Evolutionary conservation across 1,140 invertebrate genomes (phyloP), one percentile per base, ranked within the genome.

Genomic region (Macrocentrus cingulum): DNA sequence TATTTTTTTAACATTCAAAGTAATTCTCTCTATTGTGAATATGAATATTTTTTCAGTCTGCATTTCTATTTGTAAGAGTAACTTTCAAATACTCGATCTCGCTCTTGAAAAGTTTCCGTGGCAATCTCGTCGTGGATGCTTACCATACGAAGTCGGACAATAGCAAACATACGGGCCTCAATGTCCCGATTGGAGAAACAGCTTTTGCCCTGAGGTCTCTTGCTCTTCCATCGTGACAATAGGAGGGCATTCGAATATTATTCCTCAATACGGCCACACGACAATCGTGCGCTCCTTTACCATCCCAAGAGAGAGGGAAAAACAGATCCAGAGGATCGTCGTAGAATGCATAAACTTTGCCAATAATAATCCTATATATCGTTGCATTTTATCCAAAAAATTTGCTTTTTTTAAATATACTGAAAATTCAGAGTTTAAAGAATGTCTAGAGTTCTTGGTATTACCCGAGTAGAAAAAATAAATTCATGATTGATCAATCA

Each of bases 191-290:
- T 51, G 49, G 18, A 36, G 16, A 51, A 37, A 19, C 19, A 18
- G 32, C 49, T 37, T 51, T 51, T 37, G 49, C 32, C 32, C 32
- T 19, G 32, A 37, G 15, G 32, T 36, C 25, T 51, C 8, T 49
- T 15, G 23, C 32, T 19, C 18, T 37, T 37, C 19, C 16, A 15
- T 51, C 32, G 9, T 22, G 29, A 51, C 49, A 51, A 51, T 51
- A 37, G 32, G 18, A 9, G 20, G 32, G 32, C 32, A 19, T 36
- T 51, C 32, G 49, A 51, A 51, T 51, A 51, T 51, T 51, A 51
- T 51, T 51, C 49, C n/a, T n/a, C 29, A 32, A 29, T 49, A 49
- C 13, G 18, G 13, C 18, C 32, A 51, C 34, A 51, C 19, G 49
- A 51, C 49, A 51, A 51, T 51, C 34, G 49, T 51, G 15, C 34